Conservation (phyloP, 2,888 invertebrate genomes). For the Cephus pygmeus region DNA sequence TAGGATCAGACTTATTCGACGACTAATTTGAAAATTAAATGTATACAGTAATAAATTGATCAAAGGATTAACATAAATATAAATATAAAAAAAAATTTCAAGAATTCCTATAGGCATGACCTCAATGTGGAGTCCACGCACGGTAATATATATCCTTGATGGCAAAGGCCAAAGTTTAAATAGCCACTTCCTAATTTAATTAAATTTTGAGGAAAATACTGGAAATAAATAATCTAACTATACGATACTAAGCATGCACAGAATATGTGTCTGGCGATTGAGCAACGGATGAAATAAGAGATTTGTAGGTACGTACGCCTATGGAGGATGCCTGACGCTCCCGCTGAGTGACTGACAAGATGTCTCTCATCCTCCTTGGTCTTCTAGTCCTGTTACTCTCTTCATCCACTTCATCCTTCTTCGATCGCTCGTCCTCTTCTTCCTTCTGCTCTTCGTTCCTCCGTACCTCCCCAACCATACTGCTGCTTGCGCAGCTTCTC, state of each 20-base stretch:
- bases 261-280: neutral
- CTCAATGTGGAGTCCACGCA: neutral
- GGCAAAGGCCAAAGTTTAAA: neutral
- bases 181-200: neutral
- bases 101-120: neutral
- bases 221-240: neutral
- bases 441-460: conserved; percentile 15
- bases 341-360: conserved; percentile 49
- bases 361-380: conserved; percentile 32
- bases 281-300: neutral
- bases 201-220: neutral
- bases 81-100: neutral
- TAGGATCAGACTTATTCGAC: neutral
- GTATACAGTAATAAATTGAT: neutral
- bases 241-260: neutral
- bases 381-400: conserved; percentile 15
- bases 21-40: neutral
- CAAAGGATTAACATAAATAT: neutral
- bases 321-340: conserved; percentile 28
- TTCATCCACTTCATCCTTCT: conserved; percentile 8
- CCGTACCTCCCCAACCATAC: conserved; percentile 16
- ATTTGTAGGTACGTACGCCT: conserved; percentile 12
- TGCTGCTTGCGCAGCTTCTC: conserved; percentile 13
- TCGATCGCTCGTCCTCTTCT: conserved; percentile 3
- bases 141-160: neutral